phyloP scores from a whole-genome alignment of 2,113 vertebrate genomes.

The Brevimyrus niger region DNA sequence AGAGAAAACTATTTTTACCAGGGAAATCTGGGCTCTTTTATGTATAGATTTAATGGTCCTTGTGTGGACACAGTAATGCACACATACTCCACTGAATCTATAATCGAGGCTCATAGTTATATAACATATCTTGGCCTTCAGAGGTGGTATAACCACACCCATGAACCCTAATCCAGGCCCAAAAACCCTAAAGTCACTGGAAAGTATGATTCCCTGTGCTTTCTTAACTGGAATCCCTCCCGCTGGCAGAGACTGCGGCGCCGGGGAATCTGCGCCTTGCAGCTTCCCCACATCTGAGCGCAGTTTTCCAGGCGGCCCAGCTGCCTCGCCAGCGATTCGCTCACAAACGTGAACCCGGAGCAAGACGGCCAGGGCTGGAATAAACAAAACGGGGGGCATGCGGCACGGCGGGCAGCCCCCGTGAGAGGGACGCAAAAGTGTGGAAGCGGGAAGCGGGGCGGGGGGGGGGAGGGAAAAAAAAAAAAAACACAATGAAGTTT shows the following conservation, averaged over 20 bases:
- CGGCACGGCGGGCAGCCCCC: background rate
- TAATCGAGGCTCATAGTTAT: background rate
- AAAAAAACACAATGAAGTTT: slow-evolving; percentile 44
- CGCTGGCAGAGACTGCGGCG: background rate
- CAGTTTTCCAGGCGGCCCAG: background rate
- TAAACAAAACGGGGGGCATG: background rate
- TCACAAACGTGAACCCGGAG: background rate
- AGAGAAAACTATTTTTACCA: background rate
- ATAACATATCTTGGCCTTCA: background rate
- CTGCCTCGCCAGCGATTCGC: background rate
- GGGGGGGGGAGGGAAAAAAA: background rate
- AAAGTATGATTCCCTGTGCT: slow-evolving; percentile 14
- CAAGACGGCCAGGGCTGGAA: background rate
- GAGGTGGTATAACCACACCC: slow-evolving; percentile 20
- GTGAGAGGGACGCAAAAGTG: slow-evolving; percentile 39
- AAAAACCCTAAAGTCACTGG: slow-evolving; percentile 9
- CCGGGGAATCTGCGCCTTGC: background rate
- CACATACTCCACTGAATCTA: background rate
- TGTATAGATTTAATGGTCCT: background rate
- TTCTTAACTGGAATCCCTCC: slow-evolving; percentile 22
- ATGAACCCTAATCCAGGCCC: slow-evolving; percentile 22
- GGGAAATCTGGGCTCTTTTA: background rate
- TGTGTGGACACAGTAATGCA: background rate
- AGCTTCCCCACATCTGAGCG: slow-evolving; percentile 12
- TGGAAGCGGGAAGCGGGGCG: slow-evolving; percentile 52